phyloP scores from a whole-genome alignment of 2,888 invertebrate species.

The Tupiocoris notatus region DNA sequence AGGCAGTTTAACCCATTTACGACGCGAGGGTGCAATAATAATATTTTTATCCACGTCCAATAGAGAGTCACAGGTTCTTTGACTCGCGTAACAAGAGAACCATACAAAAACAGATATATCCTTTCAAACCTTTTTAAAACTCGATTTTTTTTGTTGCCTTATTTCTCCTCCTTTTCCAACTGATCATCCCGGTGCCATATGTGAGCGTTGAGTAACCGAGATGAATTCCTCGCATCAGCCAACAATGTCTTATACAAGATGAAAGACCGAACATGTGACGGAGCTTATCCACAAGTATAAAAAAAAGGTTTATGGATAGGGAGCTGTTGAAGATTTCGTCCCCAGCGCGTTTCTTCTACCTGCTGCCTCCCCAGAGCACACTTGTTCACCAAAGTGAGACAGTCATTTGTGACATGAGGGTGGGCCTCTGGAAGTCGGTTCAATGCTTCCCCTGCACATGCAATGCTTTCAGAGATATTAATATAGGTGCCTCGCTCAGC shows the following conservation, averaged over 20 bases:
- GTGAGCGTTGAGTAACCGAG: background rate
- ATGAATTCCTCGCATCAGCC: constrained; percentile 3
- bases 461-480: constrained; percentile 9
- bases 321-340: background rate
- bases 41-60: too few species aligned
- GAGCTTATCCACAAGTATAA: constrained; percentile 21
- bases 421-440: constrained; percentile 3
- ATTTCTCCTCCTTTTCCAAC: background rate
- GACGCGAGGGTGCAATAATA: too few species aligned
- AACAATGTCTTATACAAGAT: constrained; percentile 16
- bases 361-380: constrained; percentile 18
- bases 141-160: too few species aligned
- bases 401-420: constrained; percentile 10
- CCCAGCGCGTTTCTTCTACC: constrained; percentile 8
- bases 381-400: constrained; percentile 28
- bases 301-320: background rate
- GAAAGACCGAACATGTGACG: constrained; percentile 26
- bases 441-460: background rate
- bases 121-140: too few species aligned
- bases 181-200: background rate
- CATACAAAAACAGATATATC: too few species aligned
- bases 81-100: too few species aligned
- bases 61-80: too few species aligned
- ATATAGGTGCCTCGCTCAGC: background rate
- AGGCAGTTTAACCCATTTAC: too few species aligned